These are phyloP conservation scores for Tursiops truncatus DNA, from an alignment of 2,113 vertebrate species.

Conservation along the genomic window DNA sequence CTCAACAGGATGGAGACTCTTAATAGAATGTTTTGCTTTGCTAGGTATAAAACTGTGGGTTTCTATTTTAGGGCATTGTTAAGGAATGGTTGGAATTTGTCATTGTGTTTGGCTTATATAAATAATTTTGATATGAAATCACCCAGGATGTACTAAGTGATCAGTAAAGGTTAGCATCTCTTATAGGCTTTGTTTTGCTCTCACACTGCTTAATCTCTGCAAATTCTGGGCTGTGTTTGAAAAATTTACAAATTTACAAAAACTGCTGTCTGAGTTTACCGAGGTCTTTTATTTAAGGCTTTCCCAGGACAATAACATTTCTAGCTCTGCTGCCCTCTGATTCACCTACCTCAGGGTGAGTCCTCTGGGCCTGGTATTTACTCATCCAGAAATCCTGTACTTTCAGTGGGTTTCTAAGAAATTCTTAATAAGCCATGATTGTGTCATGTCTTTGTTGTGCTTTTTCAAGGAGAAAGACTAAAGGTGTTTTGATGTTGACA, in stretches of 20 bases:
- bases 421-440: neutral
- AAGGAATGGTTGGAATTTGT: neutral
- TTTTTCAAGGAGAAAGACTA: constrained; percentile 51
- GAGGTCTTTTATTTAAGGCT: neutral
- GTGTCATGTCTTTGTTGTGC: neutral
- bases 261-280: neutral
- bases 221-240: neutral
- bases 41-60: neutral
- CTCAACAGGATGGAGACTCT: neutral
- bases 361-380: neutral
- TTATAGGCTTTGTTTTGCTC: neutral
- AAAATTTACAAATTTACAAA: neutral
- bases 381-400: neutral
- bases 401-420: constrained; percentile 5
- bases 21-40: neutral
- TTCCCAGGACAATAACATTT: neutral
- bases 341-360: neutral
- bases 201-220: neutral
- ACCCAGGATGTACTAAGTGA: neutral
- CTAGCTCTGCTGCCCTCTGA: neutral
- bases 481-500: constrained; percentile 17
- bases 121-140: neutral
- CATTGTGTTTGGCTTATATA: neutral
- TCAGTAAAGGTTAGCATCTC: neutral
- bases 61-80: neutral